phyloP scores from a whole-genome alignment of 2,888 invertebrate species.

The Thalpophila matura region DNA sequence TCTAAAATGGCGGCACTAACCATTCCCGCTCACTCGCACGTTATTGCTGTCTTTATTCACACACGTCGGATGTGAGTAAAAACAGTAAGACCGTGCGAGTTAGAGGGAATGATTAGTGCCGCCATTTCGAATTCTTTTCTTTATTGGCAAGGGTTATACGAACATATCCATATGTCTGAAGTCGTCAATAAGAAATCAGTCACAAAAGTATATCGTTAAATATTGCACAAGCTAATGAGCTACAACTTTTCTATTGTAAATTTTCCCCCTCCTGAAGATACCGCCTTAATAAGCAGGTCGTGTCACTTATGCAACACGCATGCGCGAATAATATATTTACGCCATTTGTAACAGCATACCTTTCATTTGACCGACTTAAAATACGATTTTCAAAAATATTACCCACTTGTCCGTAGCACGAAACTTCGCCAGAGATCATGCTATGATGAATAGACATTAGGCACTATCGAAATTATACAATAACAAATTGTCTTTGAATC shows the following conservation, averaged over 20 bases:
- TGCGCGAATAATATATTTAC: conserved; percentile 45
- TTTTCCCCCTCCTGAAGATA: conserved; percentile 49
- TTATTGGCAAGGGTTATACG: too few relatives aligned
- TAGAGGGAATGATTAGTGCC: too few relatives aligned
- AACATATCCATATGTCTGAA: conserved; percentile 15
- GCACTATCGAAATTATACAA: conserved; percentile 75
- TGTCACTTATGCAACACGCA: conserved; percentile 36
- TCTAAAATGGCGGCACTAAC: too few relatives aligned
- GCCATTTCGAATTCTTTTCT: too few relatives aligned
- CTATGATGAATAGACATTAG: conserved; percentile 68
- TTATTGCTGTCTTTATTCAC: too few relatives aligned
- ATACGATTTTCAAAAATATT: conserved; percentile 55
- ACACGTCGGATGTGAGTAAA: too few relatives aligned
- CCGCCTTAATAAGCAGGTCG: conserved; percentile 49
- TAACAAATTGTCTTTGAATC: conserved; percentile 67
- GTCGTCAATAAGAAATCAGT: conserved; percentile 27
- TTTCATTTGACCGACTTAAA: conserved; percentile 31
- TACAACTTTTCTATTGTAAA: conserved; percentile 46
- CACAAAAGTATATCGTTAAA: conserved; percentile 48
- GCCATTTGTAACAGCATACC: conserved; percentile 43
- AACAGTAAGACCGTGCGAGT: too few relatives aligned
- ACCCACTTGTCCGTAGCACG: conserved; percentile 31
- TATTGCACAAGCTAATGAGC: conserved; percentile 59
- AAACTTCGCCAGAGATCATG: conserved; percentile 55
- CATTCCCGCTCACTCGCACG: too few relatives aligned